Conservation (phyloP, 2,888 invertebrate species). For the Sphaeridia pumilis region DNA sequence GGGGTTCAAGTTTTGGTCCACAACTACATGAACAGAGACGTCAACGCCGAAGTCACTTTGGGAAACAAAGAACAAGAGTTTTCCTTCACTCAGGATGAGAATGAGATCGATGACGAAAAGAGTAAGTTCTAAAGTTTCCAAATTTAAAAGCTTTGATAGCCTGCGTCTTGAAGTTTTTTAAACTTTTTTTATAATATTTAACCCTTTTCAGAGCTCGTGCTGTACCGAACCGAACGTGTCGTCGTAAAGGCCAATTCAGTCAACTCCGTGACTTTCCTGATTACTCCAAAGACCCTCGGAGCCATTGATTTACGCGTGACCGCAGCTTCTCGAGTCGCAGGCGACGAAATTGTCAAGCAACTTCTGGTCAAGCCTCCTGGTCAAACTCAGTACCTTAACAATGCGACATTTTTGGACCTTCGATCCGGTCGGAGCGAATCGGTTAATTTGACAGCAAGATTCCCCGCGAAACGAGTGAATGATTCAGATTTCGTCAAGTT, state of each 20-base stretch:
- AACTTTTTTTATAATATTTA: no score
- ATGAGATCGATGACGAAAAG: no score
- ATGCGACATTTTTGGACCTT: conserved; percentile 60
- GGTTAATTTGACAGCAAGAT: conserved; percentile 56
- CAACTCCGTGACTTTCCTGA: conserved; percentile 73
- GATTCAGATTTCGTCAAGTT: conserved; percentile 62
- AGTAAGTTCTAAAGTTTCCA: no score
- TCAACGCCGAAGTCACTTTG: conserved; percentile 67
- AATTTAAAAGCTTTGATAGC: no score
- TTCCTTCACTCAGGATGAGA: conserved; percentile 66
- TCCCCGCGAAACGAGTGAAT: conserved; percentile 59
- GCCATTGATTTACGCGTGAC: conserved; percentile 59
- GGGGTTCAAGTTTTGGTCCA: conserved; percentile 76
- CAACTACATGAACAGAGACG: conserved; percentile 69
- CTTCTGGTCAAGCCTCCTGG: conserved; percentile 54
- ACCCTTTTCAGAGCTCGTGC: conserved; percentile 59
- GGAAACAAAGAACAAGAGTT: conserved; percentile 70
- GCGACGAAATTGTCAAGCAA: conserved; percentile 64
- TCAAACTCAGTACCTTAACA: conserved; percentile 58
- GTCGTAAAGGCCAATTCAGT: conserved; percentile 58
- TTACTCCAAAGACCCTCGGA: conserved; percentile 61
- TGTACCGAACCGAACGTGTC: conserved; percentile 59
- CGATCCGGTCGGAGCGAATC: conserved; percentile 44
- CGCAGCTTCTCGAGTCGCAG: conserved; percentile 60
- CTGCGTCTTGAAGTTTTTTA: no score